Evolutionary conservation across 2,113 vertebrate species (phyloP).

Genomic region (Formicarius rufipectus): DNA sequence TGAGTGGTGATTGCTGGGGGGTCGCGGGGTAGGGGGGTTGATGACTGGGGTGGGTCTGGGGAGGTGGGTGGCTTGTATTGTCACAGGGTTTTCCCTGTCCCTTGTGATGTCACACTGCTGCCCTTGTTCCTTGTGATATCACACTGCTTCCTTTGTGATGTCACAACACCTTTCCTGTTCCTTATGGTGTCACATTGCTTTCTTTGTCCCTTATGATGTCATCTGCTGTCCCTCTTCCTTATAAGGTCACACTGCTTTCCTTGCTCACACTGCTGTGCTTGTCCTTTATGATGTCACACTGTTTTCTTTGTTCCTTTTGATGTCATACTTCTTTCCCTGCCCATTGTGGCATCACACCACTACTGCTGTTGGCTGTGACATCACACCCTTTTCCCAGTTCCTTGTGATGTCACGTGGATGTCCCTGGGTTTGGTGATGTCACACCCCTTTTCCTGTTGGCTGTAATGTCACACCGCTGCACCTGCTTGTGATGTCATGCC

Average conservation of each 20-base stretch:
- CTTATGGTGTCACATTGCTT: accelerated
- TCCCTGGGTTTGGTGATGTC: neutral
- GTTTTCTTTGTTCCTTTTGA: accelerated
- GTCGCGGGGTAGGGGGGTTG: no score
- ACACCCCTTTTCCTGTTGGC: neutral
- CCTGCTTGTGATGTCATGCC: no score
- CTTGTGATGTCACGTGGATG: neutral
- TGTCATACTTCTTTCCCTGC: accelerated
- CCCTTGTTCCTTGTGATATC: neutral
- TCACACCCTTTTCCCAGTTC: no score
- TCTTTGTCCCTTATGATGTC: accelerated
- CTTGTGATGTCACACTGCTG: neutral
- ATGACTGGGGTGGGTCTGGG: neutral
- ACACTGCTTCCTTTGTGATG: accelerated
- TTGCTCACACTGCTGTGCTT: no score
- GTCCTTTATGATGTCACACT: accelerated
- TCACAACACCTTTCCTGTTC: neutral
- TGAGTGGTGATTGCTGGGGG: neutral
- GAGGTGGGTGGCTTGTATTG: neutral
- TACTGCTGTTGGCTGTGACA: no score
- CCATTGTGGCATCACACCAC: neutral
- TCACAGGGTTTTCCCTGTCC: accelerated
- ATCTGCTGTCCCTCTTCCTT: accelerated
- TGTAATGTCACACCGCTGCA: no score
- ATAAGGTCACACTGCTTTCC: accelerated